A percentile compares a stretch with the other conserved stretches of the same genome.
Evolutionary conservation across 2,797 vertebrate species (phyloP).

Genomic region (Botia almorhae): DNA sequence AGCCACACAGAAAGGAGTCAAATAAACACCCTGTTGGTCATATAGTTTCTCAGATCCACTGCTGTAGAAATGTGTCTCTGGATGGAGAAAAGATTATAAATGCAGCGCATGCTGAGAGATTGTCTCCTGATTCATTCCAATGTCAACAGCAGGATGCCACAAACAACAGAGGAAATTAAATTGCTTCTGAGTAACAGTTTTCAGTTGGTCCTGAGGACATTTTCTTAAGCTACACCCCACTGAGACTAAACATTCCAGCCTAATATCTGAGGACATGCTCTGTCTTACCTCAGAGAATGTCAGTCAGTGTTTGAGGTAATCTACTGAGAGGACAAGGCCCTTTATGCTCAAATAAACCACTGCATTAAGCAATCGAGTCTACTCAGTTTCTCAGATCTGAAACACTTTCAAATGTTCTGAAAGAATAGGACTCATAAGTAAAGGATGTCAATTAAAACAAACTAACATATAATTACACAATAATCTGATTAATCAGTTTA

Average conservation of each 20-base stretch:
- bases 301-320: neutral
- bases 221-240: neutral
- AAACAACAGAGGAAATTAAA: conserved; percentile 34
- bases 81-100: neutral
- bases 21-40: no score
- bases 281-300: neutral
- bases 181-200: conserved; percentile 30
- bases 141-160: conserved; percentile 29
- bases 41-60: no score
- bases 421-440: no score
- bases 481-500: no score
- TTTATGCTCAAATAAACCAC: neutral
- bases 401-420: no score
- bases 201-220: conserved; percentile 12
- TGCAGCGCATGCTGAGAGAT: neutral
- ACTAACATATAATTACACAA: no score
- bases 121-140: conserved; percentile 31
- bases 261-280: neutral
- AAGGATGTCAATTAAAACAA: no score
- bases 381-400: neutral
- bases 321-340: neutral
- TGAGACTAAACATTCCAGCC: neutral
- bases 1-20: neutral
- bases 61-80: neutral
- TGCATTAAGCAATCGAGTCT: neutral